Base-by-base conservation (phyloP, 2,888 invertebrate species). In the Amphipoea lucens region DNA sequence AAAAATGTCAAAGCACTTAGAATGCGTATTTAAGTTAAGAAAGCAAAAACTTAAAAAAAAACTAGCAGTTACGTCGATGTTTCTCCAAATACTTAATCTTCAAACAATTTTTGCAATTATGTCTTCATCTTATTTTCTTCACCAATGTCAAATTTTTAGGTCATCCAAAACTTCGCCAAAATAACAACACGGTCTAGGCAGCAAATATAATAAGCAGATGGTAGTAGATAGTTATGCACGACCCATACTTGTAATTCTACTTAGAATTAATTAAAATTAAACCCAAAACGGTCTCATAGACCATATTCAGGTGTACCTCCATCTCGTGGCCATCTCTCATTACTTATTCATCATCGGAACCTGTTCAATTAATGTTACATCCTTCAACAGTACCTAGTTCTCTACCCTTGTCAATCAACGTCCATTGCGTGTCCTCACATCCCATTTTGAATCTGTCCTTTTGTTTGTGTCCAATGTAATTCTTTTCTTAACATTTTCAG, bases 341-440 rank as follows among this genome's bases (percentile, higher is more conserved):
- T 86, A 83, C 87, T 90, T 87, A 90, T 91, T 91, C 88, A 90
- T 88, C 84, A 87, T 83, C 70, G 76, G 85, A 84, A 85, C 85
- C 79, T 89, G 91, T 91, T 87, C 88, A 88, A 88, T 90, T 89
- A 89, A 87, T 81, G 84, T 82, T 73, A 89, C 90, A 90, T 81
- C 87, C 80, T 82, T 86, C 83, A 87, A 84, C 88, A 86, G 87
- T 79, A 42, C 60, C 36, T 36, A 40, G 17, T n/a, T 74, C 68
- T 82, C 68, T 82, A 90, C 91, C 91, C 90, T 89, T 90, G 87
- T 91, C 91, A 91, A 91, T 91, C 91, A 90, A 88, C 77, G 90
- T 90, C 90, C 82, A 82, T 84, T 86, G 85, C 74, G 77, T 76
- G 81, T 85, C 83, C 79, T 82, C 84, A 79, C 82, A 86, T 84